Base-by-base conservation (phyloP, 2,888 invertebrate species). In the Biston stratarius region DNA sequence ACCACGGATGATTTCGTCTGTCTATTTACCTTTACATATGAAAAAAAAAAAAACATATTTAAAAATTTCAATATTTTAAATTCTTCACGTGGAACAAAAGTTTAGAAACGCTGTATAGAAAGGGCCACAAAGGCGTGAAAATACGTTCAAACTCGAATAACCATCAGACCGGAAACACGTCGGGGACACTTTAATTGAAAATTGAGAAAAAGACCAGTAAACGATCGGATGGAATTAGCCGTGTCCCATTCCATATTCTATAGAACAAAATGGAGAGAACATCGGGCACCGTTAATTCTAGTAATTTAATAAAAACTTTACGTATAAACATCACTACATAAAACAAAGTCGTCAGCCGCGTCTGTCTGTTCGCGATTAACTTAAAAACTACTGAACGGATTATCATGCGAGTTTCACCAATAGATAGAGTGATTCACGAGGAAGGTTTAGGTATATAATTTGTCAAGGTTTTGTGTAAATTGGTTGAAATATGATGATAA, bases 141-240 rank as follows among this genome's bases (percentile, higher is more conserved):
- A 86, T 78, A 73, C 64, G 67, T 45, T 65, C 67, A 73, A 84
- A 81, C 79, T 82, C 79, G 77, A 81, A 71, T 70, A 71, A 67
- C 71, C 85, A 83, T 71, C 75, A 77, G 79, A 86, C 83, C 88
- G 85, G 79, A 85, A 88, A 84, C 81, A 76, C 79, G 82, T 79
- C 81, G 78, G 62, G 44, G 61, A 77, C 78, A 73, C 70, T 82
- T 84, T 88, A 88, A 89, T 89, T 89, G 86, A 88, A 89, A 83
- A 63, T 24, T 53, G 53, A 74, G 63, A 76, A 78, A 83, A 85
- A 86, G 80, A 83, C 80, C 73, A 70, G 66, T 78, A 83, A 84
- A 34, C 53, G 61, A 81, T 82, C 82, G 82, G 84, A 80, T 78
- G 68, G 77, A 83, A 84, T 86, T 84, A 83, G 77, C 77, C 73